phyloP scores from a whole-genome alignment of 2,113 vertebrate species.

The Gnathonemus echidnorhynchus region DNA sequence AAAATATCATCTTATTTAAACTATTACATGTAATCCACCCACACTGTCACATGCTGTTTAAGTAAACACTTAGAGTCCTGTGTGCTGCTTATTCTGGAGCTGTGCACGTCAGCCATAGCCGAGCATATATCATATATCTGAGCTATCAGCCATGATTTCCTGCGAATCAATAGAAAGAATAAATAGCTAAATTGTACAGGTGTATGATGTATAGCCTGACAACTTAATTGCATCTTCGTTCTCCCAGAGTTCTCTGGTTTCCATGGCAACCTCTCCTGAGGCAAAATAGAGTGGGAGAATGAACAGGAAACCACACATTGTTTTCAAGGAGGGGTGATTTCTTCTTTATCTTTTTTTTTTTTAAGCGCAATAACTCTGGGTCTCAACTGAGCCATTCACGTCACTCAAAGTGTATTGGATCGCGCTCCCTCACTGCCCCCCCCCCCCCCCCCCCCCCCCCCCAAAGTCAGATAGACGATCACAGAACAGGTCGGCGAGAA shows the following conservation, averaged over 20 bases:
- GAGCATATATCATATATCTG: not conserved
- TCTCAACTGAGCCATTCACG: not conserved
- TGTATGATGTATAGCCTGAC: constrained; percentile 2
- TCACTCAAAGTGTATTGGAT: not conserved
- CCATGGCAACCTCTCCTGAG: constrained; percentile 8
- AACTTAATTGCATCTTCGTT: constrained; percentile 12
- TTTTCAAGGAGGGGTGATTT: not conserved
- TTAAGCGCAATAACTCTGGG: not conserved
- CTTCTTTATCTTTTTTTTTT: not conserved
- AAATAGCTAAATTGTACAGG: constrained; percentile 13
- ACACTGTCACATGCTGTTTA: not conserved
- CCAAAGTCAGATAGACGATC: not conserved
- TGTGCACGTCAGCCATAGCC: not conserved
- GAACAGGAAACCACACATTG: constrained; percentile 3
- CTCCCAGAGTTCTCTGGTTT: constrained; percentile 8
- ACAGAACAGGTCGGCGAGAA: not conserved
- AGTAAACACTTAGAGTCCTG: not conserved
- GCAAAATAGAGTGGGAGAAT: not conserved
- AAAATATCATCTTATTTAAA: not conserved
- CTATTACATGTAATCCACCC: not conserved
- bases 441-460: not conserved
- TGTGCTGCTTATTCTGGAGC: not conserved
- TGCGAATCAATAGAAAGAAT: constrained; percentile 3
- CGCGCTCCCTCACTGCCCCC: not conserved
- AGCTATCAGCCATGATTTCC: constrained; percentile 2